Percentiles rank a stretch among this genome's conserved stretches.
phyloP scores from a whole-genome alignment of 2,113 vertebrate genomes.

The Sclerurus mexicanus region DNA sequence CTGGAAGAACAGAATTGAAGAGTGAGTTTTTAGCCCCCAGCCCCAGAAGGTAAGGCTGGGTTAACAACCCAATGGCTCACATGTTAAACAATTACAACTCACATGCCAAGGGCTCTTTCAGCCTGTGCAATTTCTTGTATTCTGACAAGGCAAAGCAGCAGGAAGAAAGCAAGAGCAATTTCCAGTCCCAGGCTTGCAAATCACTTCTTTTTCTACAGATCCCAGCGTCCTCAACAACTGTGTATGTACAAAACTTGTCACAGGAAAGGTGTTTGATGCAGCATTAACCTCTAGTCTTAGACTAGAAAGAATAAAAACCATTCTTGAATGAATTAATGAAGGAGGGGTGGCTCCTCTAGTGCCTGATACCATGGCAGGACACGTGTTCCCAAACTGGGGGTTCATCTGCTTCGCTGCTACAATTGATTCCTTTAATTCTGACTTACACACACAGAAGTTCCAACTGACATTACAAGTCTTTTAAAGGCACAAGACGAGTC shows the following conservation, averaged over 20 bases:
- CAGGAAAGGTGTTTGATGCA: background rate
- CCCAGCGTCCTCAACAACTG: background rate
- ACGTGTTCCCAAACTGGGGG: background rate
- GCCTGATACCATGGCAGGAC: background rate
- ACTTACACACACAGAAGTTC: fast-evolving
- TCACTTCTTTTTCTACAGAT: background rate
- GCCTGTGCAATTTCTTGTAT: background rate
- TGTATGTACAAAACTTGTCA: background rate
- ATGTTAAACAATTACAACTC: background rate
- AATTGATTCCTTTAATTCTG: background rate
- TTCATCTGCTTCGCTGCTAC: background rate
- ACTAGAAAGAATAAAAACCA: background rate
- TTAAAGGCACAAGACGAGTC: background rate
- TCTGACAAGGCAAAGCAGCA: background rate
- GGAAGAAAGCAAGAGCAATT: background rate
- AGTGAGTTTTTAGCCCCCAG: background rate
- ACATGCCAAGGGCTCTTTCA: background rate
- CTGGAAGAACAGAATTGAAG: background rate
- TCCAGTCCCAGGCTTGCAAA: background rate
- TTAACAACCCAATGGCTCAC: background rate
- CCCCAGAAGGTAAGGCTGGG: background rate
- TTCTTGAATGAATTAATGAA: background rate
- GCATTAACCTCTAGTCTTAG: background rate
- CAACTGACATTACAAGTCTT: background rate
- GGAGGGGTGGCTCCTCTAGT: background rate